Evolutionary conservation across 2,888 invertebrate genomes (phyloP).

Genomic region (Caenorhabditis japonica): DNA sequence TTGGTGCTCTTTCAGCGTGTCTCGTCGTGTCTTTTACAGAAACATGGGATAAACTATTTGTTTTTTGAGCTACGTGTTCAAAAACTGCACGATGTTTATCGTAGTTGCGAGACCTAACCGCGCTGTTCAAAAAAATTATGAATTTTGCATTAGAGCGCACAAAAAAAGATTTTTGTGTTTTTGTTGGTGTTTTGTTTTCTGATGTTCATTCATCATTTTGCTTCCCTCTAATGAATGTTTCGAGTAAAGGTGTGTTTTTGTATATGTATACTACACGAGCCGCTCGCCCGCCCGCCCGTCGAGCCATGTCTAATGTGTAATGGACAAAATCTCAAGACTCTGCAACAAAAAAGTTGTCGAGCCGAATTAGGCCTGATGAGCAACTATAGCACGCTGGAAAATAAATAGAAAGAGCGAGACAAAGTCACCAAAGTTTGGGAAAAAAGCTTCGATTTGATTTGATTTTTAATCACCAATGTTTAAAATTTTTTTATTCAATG

Average conservation of each 20-base stretch:
- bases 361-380: conserved; percentile 47
- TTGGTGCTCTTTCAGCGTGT: conserved; percentile 4
- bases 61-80: too few relatives aligned
- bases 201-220: too few relatives aligned
- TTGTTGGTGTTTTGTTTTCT: too few relatives aligned
- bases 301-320: conserved; percentile 45
- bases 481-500: too few relatives aligned
- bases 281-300: conserved; percentile 1
- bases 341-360: conserved; percentile 43
- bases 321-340: conserved; percentile 25
- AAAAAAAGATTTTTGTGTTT: too few relatives aligned
- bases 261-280: conserved; percentile 20
- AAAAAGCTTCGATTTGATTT: conserved; percentile 24
- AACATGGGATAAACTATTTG: too few relatives aligned
- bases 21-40: background rate
- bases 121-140: too few relatives aligned
- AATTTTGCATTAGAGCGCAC: too few relatives aligned
- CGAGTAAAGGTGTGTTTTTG: conserved; percentile 13
- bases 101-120: too few relatives aligned
- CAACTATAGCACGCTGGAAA: too few relatives aligned
- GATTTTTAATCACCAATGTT: too few relatives aligned
- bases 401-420: conserved; percentile 34
- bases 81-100: too few relatives aligned
- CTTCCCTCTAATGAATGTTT: background rate
- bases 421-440: conserved; percentile 6